A percentile compares a stretch with the other conserved stretches of the same genome.
These are phyloP conservation scores for Pachliopta kotzebuea DNA, from an alignment of 2,888 invertebrate genomes.

Conservation along the genomic window DNA sequence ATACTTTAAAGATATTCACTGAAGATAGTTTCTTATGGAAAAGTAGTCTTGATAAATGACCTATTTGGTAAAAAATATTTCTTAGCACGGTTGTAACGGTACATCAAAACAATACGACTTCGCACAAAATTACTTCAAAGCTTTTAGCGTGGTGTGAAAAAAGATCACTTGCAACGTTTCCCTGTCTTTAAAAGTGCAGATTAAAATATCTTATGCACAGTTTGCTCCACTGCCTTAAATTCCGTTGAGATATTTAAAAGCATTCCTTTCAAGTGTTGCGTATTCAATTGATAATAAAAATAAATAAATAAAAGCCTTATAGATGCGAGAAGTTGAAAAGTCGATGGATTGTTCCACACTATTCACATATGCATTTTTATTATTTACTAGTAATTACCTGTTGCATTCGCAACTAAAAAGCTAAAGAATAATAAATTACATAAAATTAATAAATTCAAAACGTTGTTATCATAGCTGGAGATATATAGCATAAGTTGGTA, in stretches of 20 bases:
- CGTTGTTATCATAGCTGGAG: no score
- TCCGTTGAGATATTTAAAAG: constrained; percentile 6
- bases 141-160: constrained; percentile 15
- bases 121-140: constrained; percentile 4
- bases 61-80: background rate
- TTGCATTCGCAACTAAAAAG: no score
- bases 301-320: no score
- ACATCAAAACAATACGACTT: constrained; percentile 5
- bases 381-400: no score
- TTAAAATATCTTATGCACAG: constrained; percentile 10
- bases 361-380: no score
- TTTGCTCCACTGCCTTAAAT: constrained; percentile 12
- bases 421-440: no score
- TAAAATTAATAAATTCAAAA: no score
- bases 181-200: constrained; percentile 20
- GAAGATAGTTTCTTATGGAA: background rate
- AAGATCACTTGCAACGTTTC: constrained; percentile 11
- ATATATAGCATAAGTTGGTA: no score
- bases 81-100: background rate
- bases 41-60: no score
- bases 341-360: no score
- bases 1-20: background rate
- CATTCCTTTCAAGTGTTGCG: background rate
- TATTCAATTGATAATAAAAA: background rate
- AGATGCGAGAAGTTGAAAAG: no score